A percentile compares a stretch with the other conserved stretches of the same genome.
These are phyloP conservation scores for Phania funesta DNA, from an alignment of 2,888 invertebrate genomes.

Conservation along the genomic window DNA sequence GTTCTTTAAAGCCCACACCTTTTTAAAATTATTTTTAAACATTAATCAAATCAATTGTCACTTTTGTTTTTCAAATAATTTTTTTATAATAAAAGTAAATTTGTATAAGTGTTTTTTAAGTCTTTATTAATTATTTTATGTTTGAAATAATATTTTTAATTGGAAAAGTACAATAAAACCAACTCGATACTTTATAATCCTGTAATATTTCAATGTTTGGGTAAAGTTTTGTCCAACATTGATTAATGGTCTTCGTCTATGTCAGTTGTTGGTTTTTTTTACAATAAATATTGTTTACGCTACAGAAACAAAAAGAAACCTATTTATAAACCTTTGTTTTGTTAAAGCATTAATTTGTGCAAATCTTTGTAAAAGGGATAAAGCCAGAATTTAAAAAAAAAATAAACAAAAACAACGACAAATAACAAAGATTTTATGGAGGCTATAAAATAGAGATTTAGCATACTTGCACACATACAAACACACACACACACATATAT, in stretches of 20 bases:
- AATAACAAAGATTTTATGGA: slow-evolving; percentile 49
- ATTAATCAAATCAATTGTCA: no score
- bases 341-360: slow-evolving; percentile 39
- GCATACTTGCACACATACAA: slow-evolving; percentile 1
- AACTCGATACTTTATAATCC: slow-evolving; percentile 16
- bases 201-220: slow-evolving; percentile 20
- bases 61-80: no score
- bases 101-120: slow-evolving; percentile 19
- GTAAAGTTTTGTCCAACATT: no score
- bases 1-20: no score
- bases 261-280: not conserved
- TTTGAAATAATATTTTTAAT: no score
- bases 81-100: no score
- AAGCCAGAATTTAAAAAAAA: slow-evolving; percentile 29
- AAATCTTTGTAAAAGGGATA: slow-evolving; percentile 45
- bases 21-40: no score
- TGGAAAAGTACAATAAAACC: slow-evolving; percentile 27
- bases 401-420: not conserved
- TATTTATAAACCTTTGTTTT: not conserved
- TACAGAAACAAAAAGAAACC: not conserved
- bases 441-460: slow-evolving; percentile 57
- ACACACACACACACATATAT: not conserved
- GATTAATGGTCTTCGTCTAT: not conserved
- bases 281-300: not conserved
- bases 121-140: slow-evolving; percentile 18